Base-by-base conservation (phyloP, 2,888 invertebrate genomes). In the Onthophagus sagittarius region DNA sequence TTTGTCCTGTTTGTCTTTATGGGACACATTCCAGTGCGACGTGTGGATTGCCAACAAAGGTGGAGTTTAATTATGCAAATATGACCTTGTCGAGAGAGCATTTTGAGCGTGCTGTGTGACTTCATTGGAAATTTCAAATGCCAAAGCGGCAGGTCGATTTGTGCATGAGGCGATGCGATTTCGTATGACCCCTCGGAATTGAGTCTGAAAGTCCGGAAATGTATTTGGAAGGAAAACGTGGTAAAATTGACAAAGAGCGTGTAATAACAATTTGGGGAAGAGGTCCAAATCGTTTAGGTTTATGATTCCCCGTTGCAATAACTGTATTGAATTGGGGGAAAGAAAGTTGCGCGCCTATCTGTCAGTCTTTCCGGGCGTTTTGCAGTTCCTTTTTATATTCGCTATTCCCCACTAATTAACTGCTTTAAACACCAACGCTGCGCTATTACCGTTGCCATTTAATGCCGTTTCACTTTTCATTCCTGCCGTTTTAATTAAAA, bases 381-480 rank as follows among this genome's bases (percentile, higher is more conserved):
- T 23, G 39, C 67, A 7, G 67, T 15, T 53, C 39, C 39, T 53
- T 53, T 53, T 53, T 53, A 53, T 53, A 9, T 53, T 53, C 39
- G 39, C 39, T 53, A 53, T 53, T 53, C 39, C 33, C 39, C 15
- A 32, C n/a, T 67, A 67, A 67, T 67, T 67, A 67, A 67, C 67
- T 67, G 67, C 67, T 67, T 67, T 32, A 32, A 23, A 67, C 32
- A 31, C 67, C 32, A 23, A 67, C n/a, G 67, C 67, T n/a, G 23
- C 32, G 67, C 32, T 64, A 23, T 23, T 67, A 67, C 32, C n/a
- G 23, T 23, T 32, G 67, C 67, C 31, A 23, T 67, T 67, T 67
- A 67, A 67, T 31, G 67, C 67, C 9, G 67, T 31, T 15, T 67
- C 32, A 67, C 32, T 67, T 67, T 67, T 67, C 67, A 67, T 67